A percentile compares a stretch with the other conserved stretches of the same genome.
These are phyloP conservation scores for Microtus montanus DNA, from an alignment of 2,113 vertebrate species.

Conservation along the genomic window DNA sequence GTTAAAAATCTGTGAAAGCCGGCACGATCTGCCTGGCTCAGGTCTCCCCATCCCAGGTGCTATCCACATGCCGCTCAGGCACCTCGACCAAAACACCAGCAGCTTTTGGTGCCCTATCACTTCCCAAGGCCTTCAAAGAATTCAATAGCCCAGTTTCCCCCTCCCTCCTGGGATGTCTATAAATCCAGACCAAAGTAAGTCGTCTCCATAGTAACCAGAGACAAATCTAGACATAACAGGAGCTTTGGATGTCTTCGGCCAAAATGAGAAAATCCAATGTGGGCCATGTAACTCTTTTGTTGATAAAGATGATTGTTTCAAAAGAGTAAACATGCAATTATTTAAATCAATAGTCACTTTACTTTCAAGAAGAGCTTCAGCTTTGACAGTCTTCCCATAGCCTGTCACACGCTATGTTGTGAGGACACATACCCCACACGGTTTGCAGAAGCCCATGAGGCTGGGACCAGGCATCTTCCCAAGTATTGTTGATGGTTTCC, in stretches of 20 bases:
- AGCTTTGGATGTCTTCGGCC: conserved; percentile 26
- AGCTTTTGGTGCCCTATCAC: background rate
- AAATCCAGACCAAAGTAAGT: conserved; percentile 13
- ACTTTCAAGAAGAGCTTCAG: background rate
- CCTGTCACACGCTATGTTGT: background rate
- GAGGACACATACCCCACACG: background rate
- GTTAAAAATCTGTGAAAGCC: background rate
- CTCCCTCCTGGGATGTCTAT: background rate
- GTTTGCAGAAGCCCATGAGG: background rate
- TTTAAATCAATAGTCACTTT: background rate
- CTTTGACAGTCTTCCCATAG: background rate
- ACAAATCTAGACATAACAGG: conserved; percentile 40
- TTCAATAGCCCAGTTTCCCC: background rate
- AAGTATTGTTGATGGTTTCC: background rate
- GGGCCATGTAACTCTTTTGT: background rate
- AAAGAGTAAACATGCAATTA: conserved; percentile 33
- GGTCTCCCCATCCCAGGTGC: no score
- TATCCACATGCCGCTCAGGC: accelerated
- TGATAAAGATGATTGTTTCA: conserved; percentile 34
- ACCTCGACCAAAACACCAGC: background rate
- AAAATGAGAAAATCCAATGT: background rate
- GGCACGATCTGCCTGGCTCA: no score
- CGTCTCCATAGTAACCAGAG: conserved; percentile 36
- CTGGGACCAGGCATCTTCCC: background rate
- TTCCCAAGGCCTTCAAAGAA: background rate